Evolutionary conservation across 2,797 vertebrate species (phyloP), one percentile per base, ranked within the genome.

Genomic region (Lepilemur septentrionalis): DNA sequence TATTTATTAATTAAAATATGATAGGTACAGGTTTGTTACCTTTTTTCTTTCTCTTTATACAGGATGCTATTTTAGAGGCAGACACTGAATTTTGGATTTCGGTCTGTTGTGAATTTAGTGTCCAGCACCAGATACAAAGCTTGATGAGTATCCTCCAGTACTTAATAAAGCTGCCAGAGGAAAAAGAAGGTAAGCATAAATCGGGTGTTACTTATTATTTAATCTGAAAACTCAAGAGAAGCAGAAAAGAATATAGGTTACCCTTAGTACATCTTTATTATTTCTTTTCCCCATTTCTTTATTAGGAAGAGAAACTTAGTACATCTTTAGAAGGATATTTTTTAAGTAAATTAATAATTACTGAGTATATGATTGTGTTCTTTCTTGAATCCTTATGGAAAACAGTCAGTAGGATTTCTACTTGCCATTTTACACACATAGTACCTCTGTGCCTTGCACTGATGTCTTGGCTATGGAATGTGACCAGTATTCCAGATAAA

Each of bases 41-140:
- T 65, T 18, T 85, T 32, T 91, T 22, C 22, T 1, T 85, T 63
- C 61, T 73, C 76, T 61, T 2, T 86, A 32, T 91, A 86, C 78
- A 99, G 99, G 99, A 99, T 59, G 97, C 98, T 1, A 98, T 98
- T 82, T 98, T 99, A 98, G 99, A 99, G 97, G 98, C 97, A 72
- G 99, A 99, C 75, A 98, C 99, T 55, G 99, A 99, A 87, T 99
- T 99, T 97, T 99, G 99, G 99, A 98, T 99, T 92, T 99, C 99
- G 0, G 97, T 99, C 76, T 99, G 99, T 95, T 99, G 99, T 8
- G 98, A 99, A 96, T 99, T 99, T 69, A 98, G 98, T 35, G 98
- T 99, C 20, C 94, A 30, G 3, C 98, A 99, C 14, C 99, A 99
- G 98, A 98, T 99, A 63, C 97, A 98, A 61, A 98, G 99, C 2